phyloP scores from a whole-genome alignment of 2,797 vertebrate species.

The Sparidentex hasta region DNA sequence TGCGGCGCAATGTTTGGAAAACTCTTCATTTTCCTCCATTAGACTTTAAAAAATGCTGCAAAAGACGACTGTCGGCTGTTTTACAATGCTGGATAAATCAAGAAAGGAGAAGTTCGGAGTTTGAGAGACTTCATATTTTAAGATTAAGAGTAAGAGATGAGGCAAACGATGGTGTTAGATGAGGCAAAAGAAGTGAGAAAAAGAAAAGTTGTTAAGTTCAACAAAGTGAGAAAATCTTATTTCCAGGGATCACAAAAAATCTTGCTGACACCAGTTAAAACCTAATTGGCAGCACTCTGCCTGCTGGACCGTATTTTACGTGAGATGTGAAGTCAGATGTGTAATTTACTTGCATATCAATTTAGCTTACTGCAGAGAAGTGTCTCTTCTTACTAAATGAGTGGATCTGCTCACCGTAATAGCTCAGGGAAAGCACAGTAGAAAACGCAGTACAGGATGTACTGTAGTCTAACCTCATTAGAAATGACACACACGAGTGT shows the following conservation, averaged over 20 bases:
- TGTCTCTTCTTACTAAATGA: constrained; percentile 44
- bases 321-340: constrained; percentile 57
- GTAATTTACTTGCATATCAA: constrained; percentile 65
- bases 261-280: constrained; percentile 66
- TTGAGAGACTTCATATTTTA: constrained; percentile 46
- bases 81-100: constrained; percentile 41
- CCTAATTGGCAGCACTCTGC: constrained; percentile 59
- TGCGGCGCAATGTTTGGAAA: not conserved
- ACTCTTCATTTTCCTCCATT: constrained; percentile 3
- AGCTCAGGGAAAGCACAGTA: constrained; percentile 19
- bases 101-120: constrained; percentile 31
- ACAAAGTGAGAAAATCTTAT: constrained; percentile 61
- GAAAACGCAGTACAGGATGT: constrained; percentile 17
- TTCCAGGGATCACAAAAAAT: constrained; percentile 55
- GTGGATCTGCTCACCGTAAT: constrained; percentile 35
- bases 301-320: constrained; percentile 58
- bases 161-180: constrained; percentile 36
- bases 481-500: constrained; percentile 30
- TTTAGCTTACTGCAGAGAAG: constrained; percentile 45
- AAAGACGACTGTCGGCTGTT: constrained; percentile 11
- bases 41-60: constrained; percentile 17
- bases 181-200: constrained; percentile 26
- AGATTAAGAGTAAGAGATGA: constrained; percentile 31
- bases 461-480: constrained; percentile 29
- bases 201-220: constrained; percentile 48